Conservation (phyloP, 2,797 vertebrate genomes). For the Peromyscus aztecus region DNA sequence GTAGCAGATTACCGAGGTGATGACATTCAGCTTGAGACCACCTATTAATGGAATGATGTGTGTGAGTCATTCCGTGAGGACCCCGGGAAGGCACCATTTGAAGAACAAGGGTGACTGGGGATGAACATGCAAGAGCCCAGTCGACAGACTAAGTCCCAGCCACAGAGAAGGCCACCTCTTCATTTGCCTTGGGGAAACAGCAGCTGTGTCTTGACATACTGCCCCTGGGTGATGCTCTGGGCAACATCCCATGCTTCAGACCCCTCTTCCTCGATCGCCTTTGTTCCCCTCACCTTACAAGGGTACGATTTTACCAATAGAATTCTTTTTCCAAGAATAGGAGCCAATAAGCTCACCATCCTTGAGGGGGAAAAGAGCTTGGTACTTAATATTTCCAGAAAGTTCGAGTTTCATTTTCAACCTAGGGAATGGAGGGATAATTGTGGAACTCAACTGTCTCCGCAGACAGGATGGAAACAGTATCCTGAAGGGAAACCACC, state of each 20-base stretch:
- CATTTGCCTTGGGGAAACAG: neutral
- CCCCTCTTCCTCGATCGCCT: neutral
- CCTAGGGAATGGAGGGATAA: neutral
- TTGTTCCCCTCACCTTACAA: neutral
- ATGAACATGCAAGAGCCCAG: neutral
- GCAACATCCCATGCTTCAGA: neutral
- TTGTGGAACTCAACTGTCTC: neutral
- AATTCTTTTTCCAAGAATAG: neutral
- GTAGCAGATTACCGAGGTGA: conserved; percentile 71
- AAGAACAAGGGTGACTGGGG: conserved; percentile 63
- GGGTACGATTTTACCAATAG: neutral
- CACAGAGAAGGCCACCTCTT: neutral
- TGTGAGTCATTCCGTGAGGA: conserved; percentile 28
- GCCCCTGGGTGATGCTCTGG: neutral
- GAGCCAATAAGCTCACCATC: neutral
- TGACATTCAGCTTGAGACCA: conserved; percentile 57
- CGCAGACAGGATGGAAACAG: neutral
- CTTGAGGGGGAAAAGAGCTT: neutral
- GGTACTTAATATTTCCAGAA: neutral
- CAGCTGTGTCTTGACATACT: neutral
- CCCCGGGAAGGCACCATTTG: conserved; percentile 53
- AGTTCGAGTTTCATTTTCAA: conserved; percentile 24
- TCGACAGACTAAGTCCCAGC: neutral
- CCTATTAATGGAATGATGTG: conserved; percentile 67
- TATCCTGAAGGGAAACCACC: neutral